phyloP scores from a whole-genome alignment of 2,113 vertebrate species.

The Cyphomyrus plagiostoma region DNA sequence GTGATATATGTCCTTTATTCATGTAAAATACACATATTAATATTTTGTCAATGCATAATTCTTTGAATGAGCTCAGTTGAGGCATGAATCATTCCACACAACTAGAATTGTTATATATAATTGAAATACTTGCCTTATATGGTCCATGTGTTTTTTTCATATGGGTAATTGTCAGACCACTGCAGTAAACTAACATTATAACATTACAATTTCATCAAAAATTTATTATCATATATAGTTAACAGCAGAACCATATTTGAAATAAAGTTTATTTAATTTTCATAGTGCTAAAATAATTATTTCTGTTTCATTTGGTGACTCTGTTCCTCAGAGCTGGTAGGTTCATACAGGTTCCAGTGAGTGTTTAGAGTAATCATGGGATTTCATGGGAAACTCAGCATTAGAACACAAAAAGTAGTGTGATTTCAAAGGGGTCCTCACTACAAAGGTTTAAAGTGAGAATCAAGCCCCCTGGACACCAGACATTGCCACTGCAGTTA shows the following conservation, averaged over 20 bases:
- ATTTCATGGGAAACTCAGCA: neutral
- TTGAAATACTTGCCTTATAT: neutral
- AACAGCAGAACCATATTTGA: neutral
- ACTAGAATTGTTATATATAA: neutral
- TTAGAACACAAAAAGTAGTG: neutral
- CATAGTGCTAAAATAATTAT: neutral
- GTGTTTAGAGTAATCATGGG: neutral
- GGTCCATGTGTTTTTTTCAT: neutral
- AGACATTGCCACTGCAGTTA: neutral
- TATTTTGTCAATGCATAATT: neutral
- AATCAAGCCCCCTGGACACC: neutral
- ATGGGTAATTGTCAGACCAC: neutral
- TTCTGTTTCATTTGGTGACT: neutral
- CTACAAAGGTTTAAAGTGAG: neutral
- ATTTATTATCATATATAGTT: neutral
- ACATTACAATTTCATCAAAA: neutral
- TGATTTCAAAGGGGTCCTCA: neutral
- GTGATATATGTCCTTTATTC: neutral
- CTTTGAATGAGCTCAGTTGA: neutral
- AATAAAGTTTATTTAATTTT: neutral
- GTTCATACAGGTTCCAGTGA: neutral
- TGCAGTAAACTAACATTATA: neutral
- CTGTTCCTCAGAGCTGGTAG: neutral
- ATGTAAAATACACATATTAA: neutral
- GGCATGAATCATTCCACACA: neutral